Base-by-base conservation (phyloP, 2,113 vertebrate species). In the Serilophus lunatus region DNA sequence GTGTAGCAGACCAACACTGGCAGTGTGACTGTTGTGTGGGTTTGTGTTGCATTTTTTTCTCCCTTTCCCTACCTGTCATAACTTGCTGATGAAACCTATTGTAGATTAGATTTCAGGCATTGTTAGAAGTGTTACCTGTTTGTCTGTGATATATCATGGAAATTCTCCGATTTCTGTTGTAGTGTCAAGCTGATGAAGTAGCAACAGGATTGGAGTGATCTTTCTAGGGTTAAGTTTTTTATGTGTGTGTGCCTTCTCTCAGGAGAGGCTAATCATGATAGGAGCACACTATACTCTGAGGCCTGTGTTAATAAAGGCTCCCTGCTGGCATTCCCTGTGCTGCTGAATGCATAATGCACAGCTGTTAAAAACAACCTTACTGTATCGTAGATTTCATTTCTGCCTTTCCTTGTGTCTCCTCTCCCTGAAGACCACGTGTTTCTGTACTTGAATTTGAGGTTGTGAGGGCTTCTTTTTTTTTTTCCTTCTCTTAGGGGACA, bases 281-380 rank as follows among this genome's bases (percentile, higher is more conserved):
- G 94, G 79, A 96, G 96, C 93, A 40, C 85, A 69, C 90, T 93
- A 93, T 91, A 88, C 94, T 93, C 88, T 26, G 68, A 90, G 88
- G 90, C 72, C 88, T 90, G 15, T 90, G 93, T 96, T 95, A 96
- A 96, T 96, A 88, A 83, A 86, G 85, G 79, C 90, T 90, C 86
- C 95, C 93, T 95, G 90, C 94, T 96, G 96, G 35, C 80, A 64
- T 92, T 88, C 92, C 76, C 82, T 61, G 56, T 92, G 93, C 94
- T 94, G 82, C 71, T 94, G 95, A 94, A 95, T 95, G 88, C 86
- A 84, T 96, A 95, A 96, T 95, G 90, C 90, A 95, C 96, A 95
- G 92, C 92, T 97, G 95, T 92, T 96, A 88, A 84, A 95, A 94
- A 71, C 86, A 92, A 66, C 95, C 90, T 75, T 92, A 86, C 96